phyloP scores from a whole-genome alignment of 2,113 vertebrate genomes.

The Puntigrus tetrazona region DNA sequence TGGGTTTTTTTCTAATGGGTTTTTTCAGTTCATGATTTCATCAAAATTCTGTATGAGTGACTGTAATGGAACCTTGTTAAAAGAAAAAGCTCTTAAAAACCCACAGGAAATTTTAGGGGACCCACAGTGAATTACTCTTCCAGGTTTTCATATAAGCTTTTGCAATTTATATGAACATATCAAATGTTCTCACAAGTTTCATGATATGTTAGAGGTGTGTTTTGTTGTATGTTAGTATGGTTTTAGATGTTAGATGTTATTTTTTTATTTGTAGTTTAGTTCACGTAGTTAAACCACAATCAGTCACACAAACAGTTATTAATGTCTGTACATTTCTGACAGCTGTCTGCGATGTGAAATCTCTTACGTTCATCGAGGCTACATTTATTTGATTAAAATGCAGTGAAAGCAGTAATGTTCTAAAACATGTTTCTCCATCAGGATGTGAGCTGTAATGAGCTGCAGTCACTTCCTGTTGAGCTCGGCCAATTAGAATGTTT shows the following conservation, averaged over 20 bases:
- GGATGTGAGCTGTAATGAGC: constrained; percentile 91
- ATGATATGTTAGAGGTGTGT: too few species aligned
- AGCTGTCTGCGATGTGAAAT: background rate
- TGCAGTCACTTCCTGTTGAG: constrained; percentile 81
- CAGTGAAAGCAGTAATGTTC: background rate
- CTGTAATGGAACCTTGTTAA: too few species aligned
- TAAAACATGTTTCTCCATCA: constrained; percentile 43
- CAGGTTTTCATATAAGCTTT: too few species aligned
- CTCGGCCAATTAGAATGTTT: constrained; percentile 82
- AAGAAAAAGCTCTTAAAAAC: too few species aligned
- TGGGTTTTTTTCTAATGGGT: background rate
- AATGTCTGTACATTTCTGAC: background rate
- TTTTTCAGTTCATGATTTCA: background rate
- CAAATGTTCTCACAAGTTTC: background rate
- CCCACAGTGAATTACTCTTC: too few species aligned
- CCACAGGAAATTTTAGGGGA: too few species aligned
- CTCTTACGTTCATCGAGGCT: background rate
- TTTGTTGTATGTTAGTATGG: too few species aligned
- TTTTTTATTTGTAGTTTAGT: background rate
- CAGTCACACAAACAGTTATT: background rate
- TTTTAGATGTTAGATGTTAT: too few species aligned
- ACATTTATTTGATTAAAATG: background rate
- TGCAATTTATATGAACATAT: background rate
- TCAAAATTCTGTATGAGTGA: too few species aligned
- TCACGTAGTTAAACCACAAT: background rate